A percentile compares a stretch with the other conserved stretches of the same genome.
Evolutionary conservation across 1,140 invertebrate genomes (phyloP).

Genomic region (Pseudobourletiella spinata): DNA sequence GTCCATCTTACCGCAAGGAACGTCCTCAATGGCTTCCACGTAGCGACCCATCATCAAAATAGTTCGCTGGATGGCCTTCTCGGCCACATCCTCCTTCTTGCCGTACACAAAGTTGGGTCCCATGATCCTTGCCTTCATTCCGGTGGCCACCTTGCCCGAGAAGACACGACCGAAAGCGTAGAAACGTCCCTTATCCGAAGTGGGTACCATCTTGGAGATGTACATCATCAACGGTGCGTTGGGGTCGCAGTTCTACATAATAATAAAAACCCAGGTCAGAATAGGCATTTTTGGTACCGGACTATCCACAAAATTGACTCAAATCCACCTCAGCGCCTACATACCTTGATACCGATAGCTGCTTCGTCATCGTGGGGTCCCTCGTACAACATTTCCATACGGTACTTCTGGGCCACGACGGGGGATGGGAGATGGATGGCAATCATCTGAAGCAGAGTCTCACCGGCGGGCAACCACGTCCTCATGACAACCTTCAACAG

Average conservation of each 20-base stretch:
- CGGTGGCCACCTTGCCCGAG: conserved; percentile 86
- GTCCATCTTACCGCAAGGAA: conserved; percentile 82
- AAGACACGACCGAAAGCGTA: conserved; percentile 99
- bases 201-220: conserved; percentile 99
- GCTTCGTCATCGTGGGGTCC: conserved; percentile 96
- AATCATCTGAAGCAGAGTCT: conserved; percentile 99
- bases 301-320: background rate
- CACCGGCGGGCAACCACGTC: conserved; percentile 97
- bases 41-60: conserved; percentile 99
- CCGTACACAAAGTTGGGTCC: conserved; percentile 95
- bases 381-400: conserved; percentile 98
- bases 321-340: background rate
- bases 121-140: conserved; percentile 94
- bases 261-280: conserved; percentile 23
- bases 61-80: conserved; percentile 98
- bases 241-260: conserved; percentile 82
- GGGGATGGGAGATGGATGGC: conserved; percentile 98
- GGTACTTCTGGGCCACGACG: conserved; percentile 96
- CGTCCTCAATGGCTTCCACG: conserved; percentile 98
- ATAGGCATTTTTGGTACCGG: background rate
- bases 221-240: conserved; percentile 99
- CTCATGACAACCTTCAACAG: conserved; percentile 94
- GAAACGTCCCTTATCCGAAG: conserved; percentile 98
- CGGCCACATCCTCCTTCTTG: conserved; percentile 98
- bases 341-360: conserved; percentile 73